Conservation (phyloP, 1,140 invertebrate species). For the Pinna nobilis region DNA sequence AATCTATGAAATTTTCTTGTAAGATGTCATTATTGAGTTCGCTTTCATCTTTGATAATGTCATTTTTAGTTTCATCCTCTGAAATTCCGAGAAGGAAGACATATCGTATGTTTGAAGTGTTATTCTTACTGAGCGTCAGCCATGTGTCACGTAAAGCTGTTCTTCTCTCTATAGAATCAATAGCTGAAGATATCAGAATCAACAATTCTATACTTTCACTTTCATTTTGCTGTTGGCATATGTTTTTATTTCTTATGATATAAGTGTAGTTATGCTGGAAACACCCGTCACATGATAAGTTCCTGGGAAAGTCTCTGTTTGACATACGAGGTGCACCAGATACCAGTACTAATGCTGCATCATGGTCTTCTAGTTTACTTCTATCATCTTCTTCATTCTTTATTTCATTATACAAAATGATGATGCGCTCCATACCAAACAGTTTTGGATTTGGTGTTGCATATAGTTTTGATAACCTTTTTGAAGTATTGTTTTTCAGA, state of each 20-base stretch:
- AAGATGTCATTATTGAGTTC: conserved; percentile 81
- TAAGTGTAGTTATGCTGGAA: not conserved
- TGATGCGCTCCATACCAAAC: not conserved
- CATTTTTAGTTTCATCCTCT: not conserved
- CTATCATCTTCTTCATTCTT: not conserved
- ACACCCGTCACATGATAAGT: conserved; percentile 4
- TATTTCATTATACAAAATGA: not conserved
- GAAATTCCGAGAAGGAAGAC: conserved; percentile 32
- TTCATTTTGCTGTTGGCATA: not conserved
- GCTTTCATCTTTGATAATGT: conserved; percentile 76
- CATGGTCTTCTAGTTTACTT: not conserved
- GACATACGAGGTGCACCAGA: not conserved
- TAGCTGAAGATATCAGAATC: conserved; percentile 4
- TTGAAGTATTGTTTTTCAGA: too few species aligned
- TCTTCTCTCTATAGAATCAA: not conserved
- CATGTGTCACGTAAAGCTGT: conserved; percentile 35
- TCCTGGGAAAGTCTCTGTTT: too few species aligned
- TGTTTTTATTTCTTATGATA: not conserved
- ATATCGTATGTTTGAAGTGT: conserved; percentile 12
- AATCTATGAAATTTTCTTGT: conserved; percentile 85
- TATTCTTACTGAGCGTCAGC: conserved; percentile 14
- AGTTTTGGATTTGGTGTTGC: too few species aligned
- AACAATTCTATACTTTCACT: too few species aligned
- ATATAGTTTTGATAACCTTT: too few species aligned
- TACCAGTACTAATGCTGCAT: not conserved